Evolutionary conservation across 2,113 vertebrate species (phyloP).

Genomic region (Passer domesticus): DNA sequence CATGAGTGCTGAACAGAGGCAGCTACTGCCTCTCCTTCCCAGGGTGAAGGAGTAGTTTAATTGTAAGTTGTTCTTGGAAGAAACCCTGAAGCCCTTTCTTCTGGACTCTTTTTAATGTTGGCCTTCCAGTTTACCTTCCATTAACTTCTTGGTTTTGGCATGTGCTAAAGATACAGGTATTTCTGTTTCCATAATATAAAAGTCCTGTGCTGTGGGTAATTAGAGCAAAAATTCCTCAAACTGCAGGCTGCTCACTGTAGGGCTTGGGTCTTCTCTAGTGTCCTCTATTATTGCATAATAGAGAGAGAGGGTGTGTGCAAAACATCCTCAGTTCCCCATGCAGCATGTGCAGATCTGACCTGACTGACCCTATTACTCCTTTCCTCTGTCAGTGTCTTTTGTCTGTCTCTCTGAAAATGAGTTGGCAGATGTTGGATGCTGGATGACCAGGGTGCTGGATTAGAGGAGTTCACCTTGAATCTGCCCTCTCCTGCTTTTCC

Average conservation of each 20-base stretch:
- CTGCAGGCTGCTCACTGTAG: background rate
- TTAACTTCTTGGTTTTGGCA: background rate
- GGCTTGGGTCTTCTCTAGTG: background rate
- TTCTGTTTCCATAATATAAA: background rate
- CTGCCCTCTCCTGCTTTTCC: background rate
- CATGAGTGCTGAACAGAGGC: background rate
- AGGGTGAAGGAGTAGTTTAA: background rate
- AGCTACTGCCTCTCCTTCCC: background rate
- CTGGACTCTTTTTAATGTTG: background rate
- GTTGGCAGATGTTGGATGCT: background rate
- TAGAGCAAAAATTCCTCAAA: background rate
- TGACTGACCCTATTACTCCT: background rate
- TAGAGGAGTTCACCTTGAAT: background rate
- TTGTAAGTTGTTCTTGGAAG: background rate
- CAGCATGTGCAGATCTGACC: background rate
- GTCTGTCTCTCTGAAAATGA: background rate
- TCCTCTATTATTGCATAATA: background rate
- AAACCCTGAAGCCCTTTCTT: background rate
- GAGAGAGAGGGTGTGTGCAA: background rate
- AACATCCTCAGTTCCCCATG: background rate
- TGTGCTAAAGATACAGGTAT: background rate
- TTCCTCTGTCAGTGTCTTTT: background rate
- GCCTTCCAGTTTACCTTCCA: background rate
- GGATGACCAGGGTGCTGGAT: background rate
- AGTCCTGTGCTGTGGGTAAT: background rate